Evolutionary conservation across 2,888 invertebrate genomes (phyloP).

Genomic region (Drosophila lacicola): DNA sequence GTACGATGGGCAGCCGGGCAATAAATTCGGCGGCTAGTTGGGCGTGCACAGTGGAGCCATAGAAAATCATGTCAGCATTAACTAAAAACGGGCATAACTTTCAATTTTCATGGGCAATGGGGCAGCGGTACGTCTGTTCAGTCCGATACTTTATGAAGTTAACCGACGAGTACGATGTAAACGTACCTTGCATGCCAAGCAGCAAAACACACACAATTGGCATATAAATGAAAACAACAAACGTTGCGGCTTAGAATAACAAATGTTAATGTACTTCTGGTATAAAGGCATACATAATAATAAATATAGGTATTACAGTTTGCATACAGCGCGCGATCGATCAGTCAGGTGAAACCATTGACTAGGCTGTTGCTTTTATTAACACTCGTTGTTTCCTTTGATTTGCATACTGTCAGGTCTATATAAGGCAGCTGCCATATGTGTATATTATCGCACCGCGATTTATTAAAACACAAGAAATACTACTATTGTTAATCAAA

Average conservation of each 20-base stretch:
- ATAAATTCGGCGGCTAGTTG: conserved; percentile 66
- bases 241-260: conserved; percentile 50
- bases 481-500: too few relatives aligned
- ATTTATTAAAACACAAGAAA: too few relatives aligned
- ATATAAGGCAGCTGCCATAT: background rate
- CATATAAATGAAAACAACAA: conserved; percentile 59
- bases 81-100: conserved; percentile 65
- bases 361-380: background rate
- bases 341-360: conserved; percentile 17
- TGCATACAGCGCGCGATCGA: conserved; percentile 25
- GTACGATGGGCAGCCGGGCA: conserved; percentile 54
- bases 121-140: conserved; percentile 40
- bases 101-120: conserved; percentile 73
- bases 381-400: background rate
- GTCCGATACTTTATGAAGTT: conserved; percentile 48
- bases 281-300: conserved; percentile 18
- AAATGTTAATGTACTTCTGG: conserved; percentile 49
- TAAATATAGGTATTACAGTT: conserved; percentile 1
- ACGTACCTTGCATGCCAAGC: conserved; percentile 66
- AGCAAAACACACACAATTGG: conserved; percentile 27
- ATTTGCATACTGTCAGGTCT: conserved; percentile 5
- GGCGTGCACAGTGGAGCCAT: conserved; percentile 49
- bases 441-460: too few relatives aligned
- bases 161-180: conserved; percentile 39
- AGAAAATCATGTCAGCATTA: conserved; percentile 60